Evolutionary conservation across 1,140 invertebrate species (phyloP), one percentile per base, ranked within the genome.

Genomic region (Papilio helenus): DNA sequence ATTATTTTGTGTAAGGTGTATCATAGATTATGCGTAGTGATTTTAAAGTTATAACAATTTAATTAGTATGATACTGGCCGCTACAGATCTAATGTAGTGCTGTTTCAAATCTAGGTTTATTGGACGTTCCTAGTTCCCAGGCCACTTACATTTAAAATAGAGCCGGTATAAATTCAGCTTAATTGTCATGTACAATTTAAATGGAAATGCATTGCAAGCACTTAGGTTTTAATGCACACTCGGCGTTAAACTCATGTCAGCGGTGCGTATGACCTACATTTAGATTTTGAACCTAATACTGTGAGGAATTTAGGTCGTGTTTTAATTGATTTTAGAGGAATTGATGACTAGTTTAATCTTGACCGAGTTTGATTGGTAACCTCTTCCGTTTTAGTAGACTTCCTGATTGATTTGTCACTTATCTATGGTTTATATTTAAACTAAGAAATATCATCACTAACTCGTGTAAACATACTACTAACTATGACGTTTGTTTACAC

Each of bases 151-250:
- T 74, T 74, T 49, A 74, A 74, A 74, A 74, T 74, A 74, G 4
- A 46, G 44, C 72, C 20, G 3, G 72, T 74, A 74, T 74, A 74
- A 74, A 74, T 74, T 74, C 72, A 23, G 44, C 20, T 74, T 74
- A 74, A 74, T 74, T 74, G 72, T 74, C 42, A 74, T 74, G 72
- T 74, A 74, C 72, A 74, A 74, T 74, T 74, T 74, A 74, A 74
- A 74, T 74, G 72, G 72, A 26, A 74, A 74, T 74, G 72, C 72
- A 74, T 74, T 74, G 72, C 72, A 74, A 49, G 72, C 72, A 74
- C 72, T 74, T 74, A 74, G 44, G 42, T 74, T 74, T 74, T 74
- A 74, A 74, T 74, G 72, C 72, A 74, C 20, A 74, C 44, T 44
- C 44, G 10, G 72, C 44, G 42, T 74, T 46, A 74, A 74, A 44